Evolutionary conservation across 64 coral and sea anemone species (phyloP).

Genomic region (Montipora capricornis): DNA sequence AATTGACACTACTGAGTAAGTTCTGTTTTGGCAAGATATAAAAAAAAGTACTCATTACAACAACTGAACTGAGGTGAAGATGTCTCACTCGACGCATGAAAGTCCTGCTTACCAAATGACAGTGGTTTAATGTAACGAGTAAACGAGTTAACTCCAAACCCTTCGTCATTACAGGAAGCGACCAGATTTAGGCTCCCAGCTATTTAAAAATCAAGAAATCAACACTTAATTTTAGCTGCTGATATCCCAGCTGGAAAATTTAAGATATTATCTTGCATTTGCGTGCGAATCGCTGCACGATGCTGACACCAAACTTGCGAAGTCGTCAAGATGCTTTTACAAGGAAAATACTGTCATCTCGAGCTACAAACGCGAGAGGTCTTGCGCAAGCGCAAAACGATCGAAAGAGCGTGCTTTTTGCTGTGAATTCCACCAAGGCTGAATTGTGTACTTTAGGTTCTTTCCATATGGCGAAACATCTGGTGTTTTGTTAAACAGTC

Average conservation of each 20-base stretch:
- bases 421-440: not conserved
- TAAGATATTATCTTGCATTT: conserved; percentile 31
- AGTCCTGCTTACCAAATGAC: not conserved
- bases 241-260: conserved; percentile 25
- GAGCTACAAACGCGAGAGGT: not conserved
- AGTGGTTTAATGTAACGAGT: not conserved
- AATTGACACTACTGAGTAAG: not conserved
- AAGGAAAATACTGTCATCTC: not conserved
- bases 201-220: conserved; percentile 9
- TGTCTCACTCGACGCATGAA: not conserved
- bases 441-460: not conserved
- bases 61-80: not conserved
- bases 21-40: conserved; percentile 18
- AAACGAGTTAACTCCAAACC: not conserved
- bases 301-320: not conserved
- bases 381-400: not conserved
- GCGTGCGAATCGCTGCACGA: not conserved
- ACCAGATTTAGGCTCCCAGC: not conserved
- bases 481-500: not conserved
- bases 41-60: not conserved
- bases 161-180: not conserved
- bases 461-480: not conserved
- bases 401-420: not conserved
- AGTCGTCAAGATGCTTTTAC: not conserved
- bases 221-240: conserved; percentile 38